Evolutionary conservation across 2,888 invertebrate species (phyloP).

Genomic region (Epiperipatus broadwayi): DNA sequence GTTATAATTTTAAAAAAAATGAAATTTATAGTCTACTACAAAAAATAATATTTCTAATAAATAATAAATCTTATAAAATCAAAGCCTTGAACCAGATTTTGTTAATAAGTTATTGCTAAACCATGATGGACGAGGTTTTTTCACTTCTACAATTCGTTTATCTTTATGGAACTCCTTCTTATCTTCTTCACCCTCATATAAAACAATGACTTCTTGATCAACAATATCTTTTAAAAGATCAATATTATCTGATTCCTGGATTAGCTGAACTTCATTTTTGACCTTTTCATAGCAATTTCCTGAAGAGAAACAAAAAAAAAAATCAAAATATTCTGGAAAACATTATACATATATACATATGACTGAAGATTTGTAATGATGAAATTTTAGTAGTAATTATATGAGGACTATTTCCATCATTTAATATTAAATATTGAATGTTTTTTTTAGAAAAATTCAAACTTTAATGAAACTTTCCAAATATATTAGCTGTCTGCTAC

Average conservation of each 20-base stretch:
- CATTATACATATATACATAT: neutral
- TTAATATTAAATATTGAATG: too few species aligned
- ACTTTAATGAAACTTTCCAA: too few species aligned
- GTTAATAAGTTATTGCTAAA: constrained; percentile 58
- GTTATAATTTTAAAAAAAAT: too few species aligned
- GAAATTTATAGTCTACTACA: too few species aligned
- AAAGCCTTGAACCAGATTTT: too few species aligned
- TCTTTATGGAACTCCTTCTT: constrained; percentile 28
- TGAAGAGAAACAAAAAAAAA: constrained; percentile 31
- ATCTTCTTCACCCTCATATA: constrained; percentile 60
- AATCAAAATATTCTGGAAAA: constrained; percentile 6
- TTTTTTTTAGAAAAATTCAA: too few species aligned
- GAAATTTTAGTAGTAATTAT: too few species aligned
- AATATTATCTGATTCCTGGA: constrained; percentile 52
- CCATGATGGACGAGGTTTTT: constrained; percentile 66
- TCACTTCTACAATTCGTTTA: constrained; percentile 64
- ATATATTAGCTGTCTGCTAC: too few species aligned
- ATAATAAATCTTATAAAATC: too few species aligned
- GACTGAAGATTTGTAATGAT: too few species aligned
- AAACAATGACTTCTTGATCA: constrained; percentile 61
- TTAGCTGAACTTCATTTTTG: constrained; percentile 54
- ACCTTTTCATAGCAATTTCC: constrained; percentile 67
- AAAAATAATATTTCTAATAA: too few species aligned
- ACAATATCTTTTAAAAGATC: constrained; percentile 46
- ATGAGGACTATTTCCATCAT: too few species aligned